Base-by-base conservation (phyloP, 2,888 invertebrate species). In the Caenorhabditis panamensis region DNA sequence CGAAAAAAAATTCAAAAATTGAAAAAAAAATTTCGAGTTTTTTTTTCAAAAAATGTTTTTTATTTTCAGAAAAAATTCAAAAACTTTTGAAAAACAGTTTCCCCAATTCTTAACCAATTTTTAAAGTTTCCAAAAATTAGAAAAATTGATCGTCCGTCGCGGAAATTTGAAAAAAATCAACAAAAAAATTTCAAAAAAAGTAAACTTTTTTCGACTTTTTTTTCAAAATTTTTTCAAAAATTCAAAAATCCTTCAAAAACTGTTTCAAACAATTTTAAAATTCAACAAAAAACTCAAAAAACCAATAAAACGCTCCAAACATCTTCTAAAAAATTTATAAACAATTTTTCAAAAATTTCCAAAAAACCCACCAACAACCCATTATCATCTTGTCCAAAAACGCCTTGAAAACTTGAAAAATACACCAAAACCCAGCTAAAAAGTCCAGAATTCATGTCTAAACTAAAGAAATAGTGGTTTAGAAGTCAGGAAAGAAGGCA, bases 331-430 rank as follows among this genome's bases (percentile, higher is more conserved):
- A 47, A 9, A 18, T 18, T 18, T 18, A 18, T 20, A 18, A 2
- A 18, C 5, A 16, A 41, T 18, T 47, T 41, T 41, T 16, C n/a
- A 44, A 62, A 47, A 11, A 11, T n/a, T n/a, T n/a, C n/a, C n/a
- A 37, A 11, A 37, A 28, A 11, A 59, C 69, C 61, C 26, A 69
- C 69, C 22, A 20, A 13, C 36, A 59, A 37, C 18, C 69, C 59
- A 20, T 51, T 37, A 2, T 37, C 37, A 37, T 69, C 69, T 61
- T 69, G 69, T 51, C 59, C 51, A 20, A 18, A 47, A 47, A 18
- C n/a, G 18, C 20, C 51, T 26, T 8, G 31, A 24, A 36, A 36
- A 69, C n/a, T 13, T 9, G 51, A 69, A 18, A 69, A 51, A 18
- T 56, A 69, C 41, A 4, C 47, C n/a, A 47, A 47, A 47, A 18